These are phyloP conservation scores for Adrianichthys oophorus DNA, from an alignment of 2,797 vertebrate species.

Conservation along the genomic window DNA sequence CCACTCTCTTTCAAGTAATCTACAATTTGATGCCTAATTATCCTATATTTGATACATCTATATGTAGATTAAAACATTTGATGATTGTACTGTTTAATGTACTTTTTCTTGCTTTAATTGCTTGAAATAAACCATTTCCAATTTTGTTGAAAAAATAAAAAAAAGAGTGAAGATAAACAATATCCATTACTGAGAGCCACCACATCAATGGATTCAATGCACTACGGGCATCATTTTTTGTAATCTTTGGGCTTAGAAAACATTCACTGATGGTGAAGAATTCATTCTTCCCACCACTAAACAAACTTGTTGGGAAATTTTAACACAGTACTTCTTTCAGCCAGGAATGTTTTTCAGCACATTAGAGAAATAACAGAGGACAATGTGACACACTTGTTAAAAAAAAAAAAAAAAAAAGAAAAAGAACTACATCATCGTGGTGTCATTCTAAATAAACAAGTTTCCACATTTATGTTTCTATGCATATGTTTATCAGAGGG, in stretches of 20 bases:
- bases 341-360: background rate
- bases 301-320: conserved; percentile 15
- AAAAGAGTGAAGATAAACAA: conserved; percentile 22
- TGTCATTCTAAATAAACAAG: conserved; percentile 39
- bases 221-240: background rate
- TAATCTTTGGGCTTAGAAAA: background rate
- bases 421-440: conserved; percentile 22
- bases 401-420: conserved; percentile 34
- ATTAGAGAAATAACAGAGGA: conserved; percentile 7
- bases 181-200: conserved; percentile 10
- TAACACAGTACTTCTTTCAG: conserved; percentile 8
- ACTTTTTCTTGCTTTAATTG: no score
- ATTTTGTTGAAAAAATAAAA: background rate
- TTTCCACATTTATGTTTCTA: conserved; percentile 33
- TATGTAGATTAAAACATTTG: no score
- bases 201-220: conserved; percentile 6
- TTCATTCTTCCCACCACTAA: conserved; percentile 1
- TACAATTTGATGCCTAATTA: no score
- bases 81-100: no score
- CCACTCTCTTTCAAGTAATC: no score
- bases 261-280: conserved; percentile 12
- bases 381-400: conserved; percentile 34
- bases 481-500: conserved; percentile 10
- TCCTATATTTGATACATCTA: no score
- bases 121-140: no score